Evolutionary conservation across 2,888 invertebrate genomes (phyloP), one percentile per base, ranked within the genome.

Genomic region (Dromius quadrimaculatus): DNA sequence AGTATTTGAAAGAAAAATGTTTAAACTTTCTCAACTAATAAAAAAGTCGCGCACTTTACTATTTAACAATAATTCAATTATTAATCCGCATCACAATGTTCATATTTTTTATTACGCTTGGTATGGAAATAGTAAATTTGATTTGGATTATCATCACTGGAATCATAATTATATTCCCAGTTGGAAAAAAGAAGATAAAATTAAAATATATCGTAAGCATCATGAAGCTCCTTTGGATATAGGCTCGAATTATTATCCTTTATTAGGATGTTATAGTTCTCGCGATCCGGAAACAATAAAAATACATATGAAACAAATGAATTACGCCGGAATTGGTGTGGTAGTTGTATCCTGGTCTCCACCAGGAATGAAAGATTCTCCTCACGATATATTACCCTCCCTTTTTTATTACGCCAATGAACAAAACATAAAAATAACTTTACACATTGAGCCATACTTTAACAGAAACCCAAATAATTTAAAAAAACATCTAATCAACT

Each of bases 361-460:
- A 17, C 82, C 84, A 8, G 80, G 78, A 28, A 77, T 78, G 71
- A 76, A 77, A 22, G 81, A 81, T 73, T 78, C 80, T 2, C 78
- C 80, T 0, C 72, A 75, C 22, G 71, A 79, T 19, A 72, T 80
- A 2, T 63, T 78, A 23, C 74, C 74, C 0, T 50, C 77, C n/a
- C 72, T 82, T 20, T 78, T 79, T 71, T 74, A 76, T 59, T 73
- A 71, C 9, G 85, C 85, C 5, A 78, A 80, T 11, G 79, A 80
- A 69, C 80, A 84, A 73, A 78, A 81, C 41, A 75, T 86, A 2
- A 84, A 87, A 83, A 81, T 88, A 11, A 83, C 86, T 1, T 81
- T 87, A 20, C 87, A 87, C 74, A 83, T 88, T 43, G 87, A 87
- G 74, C 87, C 88, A 1, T 88, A 87, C 76, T 78, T 81, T 61